phyloP scores from a whole-genome alignment of 2,888 invertebrate genomes.

The Dryobotodes eremita region DNA sequence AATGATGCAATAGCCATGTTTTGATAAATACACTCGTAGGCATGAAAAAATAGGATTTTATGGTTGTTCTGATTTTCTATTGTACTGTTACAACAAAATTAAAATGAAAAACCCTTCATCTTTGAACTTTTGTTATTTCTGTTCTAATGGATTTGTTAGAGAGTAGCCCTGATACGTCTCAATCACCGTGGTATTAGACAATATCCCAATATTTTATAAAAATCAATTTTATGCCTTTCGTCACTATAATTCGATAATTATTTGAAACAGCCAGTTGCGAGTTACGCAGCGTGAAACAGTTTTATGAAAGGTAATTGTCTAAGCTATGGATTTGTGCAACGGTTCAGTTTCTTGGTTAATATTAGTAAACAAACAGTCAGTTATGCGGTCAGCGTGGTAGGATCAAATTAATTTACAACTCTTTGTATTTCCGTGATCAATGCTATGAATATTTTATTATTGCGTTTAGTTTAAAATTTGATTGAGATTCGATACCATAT shows the following conservation, averaged over 20 bases:
- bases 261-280: slow-evolving; percentile 62
- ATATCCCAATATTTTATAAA: slow-evolving; percentile 32
- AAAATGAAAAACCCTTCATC: background rate
- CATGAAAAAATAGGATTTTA: background rate
- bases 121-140: background rate
- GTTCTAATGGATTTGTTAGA: background rate
- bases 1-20: slow-evolving; percentile 20
- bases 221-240: slow-evolving; percentile 73
- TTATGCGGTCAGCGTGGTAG: slow-evolving; percentile 53
- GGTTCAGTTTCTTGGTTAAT: slow-evolving; percentile 59
- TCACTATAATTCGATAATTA: slow-evolving; percentile 67
- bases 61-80: background rate
- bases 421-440: slow-evolving; percentile 41
- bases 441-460: slow-evolving; percentile 7
- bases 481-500: background rate
- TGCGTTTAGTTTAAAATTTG: background rate
- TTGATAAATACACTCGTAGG: background rate
- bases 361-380: slow-evolving; percentile 61
- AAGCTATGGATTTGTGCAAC: slow-evolving; percentile 66
- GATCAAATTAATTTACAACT: slow-evolving; percentile 31
- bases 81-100: background rate
- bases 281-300: slow-evolving; percentile 70
- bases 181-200: slow-evolving; percentile 6
- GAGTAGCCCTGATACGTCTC: background rate
- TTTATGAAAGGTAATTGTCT: slow-evolving; percentile 68